phyloP scores from a whole-genome alignment of 2,797 vertebrate genomes.

The Trichosurus vulpecula region DNA sequence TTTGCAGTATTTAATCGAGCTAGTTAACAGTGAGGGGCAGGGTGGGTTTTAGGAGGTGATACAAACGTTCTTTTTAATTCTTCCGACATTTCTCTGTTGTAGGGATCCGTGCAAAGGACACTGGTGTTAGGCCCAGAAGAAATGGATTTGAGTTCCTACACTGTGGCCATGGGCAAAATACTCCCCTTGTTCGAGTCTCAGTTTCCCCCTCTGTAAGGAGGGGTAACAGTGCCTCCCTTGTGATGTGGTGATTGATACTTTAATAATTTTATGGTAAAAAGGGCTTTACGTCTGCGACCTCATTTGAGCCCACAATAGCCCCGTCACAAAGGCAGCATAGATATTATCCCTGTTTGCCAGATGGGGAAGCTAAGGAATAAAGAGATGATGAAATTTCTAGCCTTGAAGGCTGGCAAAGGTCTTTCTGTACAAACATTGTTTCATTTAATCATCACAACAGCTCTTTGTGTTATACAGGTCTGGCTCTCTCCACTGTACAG shows the following conservation, averaged over 20 bases:
- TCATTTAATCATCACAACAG: not conserved
- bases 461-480: not conserved
- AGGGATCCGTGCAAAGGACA: not conserved
- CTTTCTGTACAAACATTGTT: not conserved
- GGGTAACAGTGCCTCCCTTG: not conserved
- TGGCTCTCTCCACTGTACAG: not conserved
- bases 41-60: not conserved
- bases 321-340: not conserved
- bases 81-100: not conserved
- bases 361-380: not conserved
- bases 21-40: not conserved
- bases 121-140: not conserved
- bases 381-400: not conserved
- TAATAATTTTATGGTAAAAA: not conserved
- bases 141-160: not conserved
- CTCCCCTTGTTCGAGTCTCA: not conserved
- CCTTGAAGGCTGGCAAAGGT: not conserved
- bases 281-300: not conserved
- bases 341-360: not conserved
- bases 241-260: not conserved
- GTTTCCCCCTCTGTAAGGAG: not conserved
- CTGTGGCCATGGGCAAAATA: too few relatives aligned
- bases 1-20: not conserved
- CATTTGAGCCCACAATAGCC: not conserved
- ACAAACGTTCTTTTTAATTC: not conserved